Conservation (phyloP, 2,888 invertebrate genomes). For the Eupeodes latifasciatus region DNA sequence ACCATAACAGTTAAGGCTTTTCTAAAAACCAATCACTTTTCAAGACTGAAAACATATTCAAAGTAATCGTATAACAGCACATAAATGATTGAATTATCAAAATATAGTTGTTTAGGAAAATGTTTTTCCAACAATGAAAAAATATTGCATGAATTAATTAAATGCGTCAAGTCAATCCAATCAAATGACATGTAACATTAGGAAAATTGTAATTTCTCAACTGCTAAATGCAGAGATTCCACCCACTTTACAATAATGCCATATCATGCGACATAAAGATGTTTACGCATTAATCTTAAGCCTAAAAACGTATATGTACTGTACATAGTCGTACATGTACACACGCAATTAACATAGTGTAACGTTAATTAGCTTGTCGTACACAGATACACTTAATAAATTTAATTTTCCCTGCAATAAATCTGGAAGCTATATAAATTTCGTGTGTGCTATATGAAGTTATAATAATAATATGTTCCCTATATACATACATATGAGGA, state of each 20-base stretch:
- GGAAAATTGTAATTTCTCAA: slow-evolving; percentile 65
- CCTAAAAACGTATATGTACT: slow-evolving; percentile 47
- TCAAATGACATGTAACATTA: slow-evolving; percentile 57
- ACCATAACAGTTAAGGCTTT: too few relatives aligned
- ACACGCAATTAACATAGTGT: slow-evolving; percentile 76
- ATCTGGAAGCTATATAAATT: slow-evolving; percentile 67
- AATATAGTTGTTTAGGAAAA: neutral
- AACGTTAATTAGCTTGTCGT: slow-evolving; percentile 76
- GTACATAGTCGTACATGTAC: slow-evolving; percentile 36
- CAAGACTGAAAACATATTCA: too few relatives aligned
- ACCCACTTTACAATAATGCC: slow-evolving; percentile 66
- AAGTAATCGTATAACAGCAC: too few relatives aligned
- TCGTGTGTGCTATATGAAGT: slow-evolving; percentile 39
- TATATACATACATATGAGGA: slow-evolving; percentile 28
- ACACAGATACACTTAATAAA: slow-evolving; percentile 76
- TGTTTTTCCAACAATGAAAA: neutral
- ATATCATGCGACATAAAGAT: slow-evolving; percentile 65
- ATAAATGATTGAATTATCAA: neutral
- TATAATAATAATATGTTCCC: slow-evolving; percentile 54
- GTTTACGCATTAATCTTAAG: slow-evolving; percentile 68
- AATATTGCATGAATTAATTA: slow-evolving; percentile 29
- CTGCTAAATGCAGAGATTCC: slow-evolving; percentile 66
- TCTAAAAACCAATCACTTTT: too few relatives aligned
- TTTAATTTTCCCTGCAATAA: slow-evolving; percentile 74
- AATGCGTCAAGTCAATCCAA: slow-evolving; percentile 39